Evolutionary conservation across 2,797 vertebrate species (phyloP), one percentile per base, ranked within the genome.

Genomic region (Rhynchotus rufescens): DNA sequence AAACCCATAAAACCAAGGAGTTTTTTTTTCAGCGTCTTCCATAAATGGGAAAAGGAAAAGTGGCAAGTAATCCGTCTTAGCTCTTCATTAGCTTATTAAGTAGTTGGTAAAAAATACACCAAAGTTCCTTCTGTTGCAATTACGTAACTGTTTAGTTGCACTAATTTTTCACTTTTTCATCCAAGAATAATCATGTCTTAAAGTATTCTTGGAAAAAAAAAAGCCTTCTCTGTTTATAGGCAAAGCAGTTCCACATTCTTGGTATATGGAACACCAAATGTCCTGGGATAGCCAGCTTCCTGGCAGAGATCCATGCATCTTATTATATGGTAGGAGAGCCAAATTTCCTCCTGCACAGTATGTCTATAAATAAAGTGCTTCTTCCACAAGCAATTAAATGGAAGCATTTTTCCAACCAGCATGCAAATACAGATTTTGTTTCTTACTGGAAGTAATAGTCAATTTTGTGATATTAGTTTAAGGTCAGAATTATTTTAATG

Each of bases 281-380:
- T 94, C 86, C 83, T 16, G 92, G 94, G 95, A 94, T 90, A 93
- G 8, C 93, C 96, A 94, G 81, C 87, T 21, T 84, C 84, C 93
- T 97, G 97, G 97, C 97, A 80, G 80, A 15, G 44, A 0, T 95
- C 97, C 97, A 97, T 92, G 32, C 88, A 91, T 93, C 92, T 79
- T 96, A 95, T 97, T 96, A 95, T 80, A 90, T 94, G 80, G 92
- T 75, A 91, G 81, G 81, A 86, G 72, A 96, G 96, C 96, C 97
- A 97, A 93, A 95, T 96, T 96, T 95, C 95, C 96, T 96, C 86
- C 94, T 93, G 89, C 84, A 79, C 85, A 90, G 85, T 88, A 67
- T 86, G 88, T 92, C 96, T 97, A 97, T 96, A 98, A 98, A 97
- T 97, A 96, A 96, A 96, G 76, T 36, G 56, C 60, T 96, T 92